Evolutionary conservation across 2,888 invertebrate species (phyloP).

Genomic region (Pollenia amentaria): DNA sequence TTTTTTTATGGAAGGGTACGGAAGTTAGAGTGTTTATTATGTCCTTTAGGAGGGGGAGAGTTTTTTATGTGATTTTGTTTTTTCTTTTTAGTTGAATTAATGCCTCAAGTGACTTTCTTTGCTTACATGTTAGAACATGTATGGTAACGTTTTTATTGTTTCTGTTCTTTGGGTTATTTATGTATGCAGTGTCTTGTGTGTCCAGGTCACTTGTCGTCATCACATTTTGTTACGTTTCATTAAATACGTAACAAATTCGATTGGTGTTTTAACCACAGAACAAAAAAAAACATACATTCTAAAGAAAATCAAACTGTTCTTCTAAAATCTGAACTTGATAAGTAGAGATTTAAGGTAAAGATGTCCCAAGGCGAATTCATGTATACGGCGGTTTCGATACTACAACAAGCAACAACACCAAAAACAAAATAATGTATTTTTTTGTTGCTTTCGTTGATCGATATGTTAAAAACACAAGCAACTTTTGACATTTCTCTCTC

Average conservation of each 20-base stretch:
- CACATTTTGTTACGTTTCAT: constrained; percentile 71
- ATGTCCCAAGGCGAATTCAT: too few species aligned
- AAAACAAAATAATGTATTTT: too few species aligned
- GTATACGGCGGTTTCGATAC: too few species aligned
- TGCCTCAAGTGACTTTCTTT: constrained; percentile 64
- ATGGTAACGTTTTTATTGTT: neutral
- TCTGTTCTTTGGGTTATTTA: constrained; percentile 40
- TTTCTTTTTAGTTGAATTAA: constrained; percentile 26
- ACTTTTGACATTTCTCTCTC: too few species aligned
- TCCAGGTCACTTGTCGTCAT: constrained; percentile 73
- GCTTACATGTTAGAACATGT: constrained; percentile 17
- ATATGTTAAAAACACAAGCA: too few species aligned
- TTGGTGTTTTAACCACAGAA: constrained; percentile 61
- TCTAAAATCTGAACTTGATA: neutral
- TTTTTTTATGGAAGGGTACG: constrained; percentile 35
- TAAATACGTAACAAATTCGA: constrained; percentile 71
- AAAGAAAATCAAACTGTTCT: constrained; percentile 7
- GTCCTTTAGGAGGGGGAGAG: constrained; percentile 28
- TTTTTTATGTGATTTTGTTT: constrained; percentile 23
- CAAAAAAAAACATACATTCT: neutral
- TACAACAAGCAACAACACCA: too few species aligned
- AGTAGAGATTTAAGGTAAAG: too few species aligned
- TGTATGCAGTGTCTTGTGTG: constrained; percentile 56
- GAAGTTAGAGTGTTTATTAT: constrained; percentile 11
- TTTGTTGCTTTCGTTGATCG: too few species aligned